Percentiles rank a stretch among this genome's conserved stretches.
Conservation (phyloP, 2,888 invertebrate genomes). For the Nomada goodeniana region DNA sequence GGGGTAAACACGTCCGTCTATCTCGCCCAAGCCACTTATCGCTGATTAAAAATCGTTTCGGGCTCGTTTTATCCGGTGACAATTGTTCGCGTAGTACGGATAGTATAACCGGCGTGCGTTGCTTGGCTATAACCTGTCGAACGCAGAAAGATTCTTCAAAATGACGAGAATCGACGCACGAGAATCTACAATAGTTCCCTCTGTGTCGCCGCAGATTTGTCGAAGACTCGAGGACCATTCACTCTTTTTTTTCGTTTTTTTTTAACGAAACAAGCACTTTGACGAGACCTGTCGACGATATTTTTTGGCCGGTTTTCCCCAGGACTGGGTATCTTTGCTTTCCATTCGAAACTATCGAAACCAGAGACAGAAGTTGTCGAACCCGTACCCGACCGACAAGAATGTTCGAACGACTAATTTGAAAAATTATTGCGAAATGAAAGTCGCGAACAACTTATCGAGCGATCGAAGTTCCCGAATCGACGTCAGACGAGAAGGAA, state of each 20-base stretch:
- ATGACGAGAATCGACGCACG: background rate
- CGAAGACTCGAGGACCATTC: constrained; percentile 3
- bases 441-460: background rate
- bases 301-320: background rate
- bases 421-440: no score
- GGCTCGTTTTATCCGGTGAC: background rate
- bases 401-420: no score
- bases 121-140: constrained; percentile 1
- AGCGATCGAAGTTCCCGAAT: no score
- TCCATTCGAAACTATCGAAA: background rate
- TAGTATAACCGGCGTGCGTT: no score
- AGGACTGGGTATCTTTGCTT: no score
- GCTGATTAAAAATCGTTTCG: constrained; percentile 46
- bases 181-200: background rate
- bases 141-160: background rate
- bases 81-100: background rate
- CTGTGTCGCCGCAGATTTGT: background rate
- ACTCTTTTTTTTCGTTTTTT: no score
- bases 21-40: constrained; percentile 23
- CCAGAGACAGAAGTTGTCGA: background rate
- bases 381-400: no score
- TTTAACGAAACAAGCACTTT: background rate
- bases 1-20: constrained; percentile 40
- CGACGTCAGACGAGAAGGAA: background rate
- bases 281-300: background rate